Percentiles rank a stretch among this genome's conserved stretches.
These are phyloP conservation scores for Sympetrum striolatum DNA, from an alignment of 2,888 invertebrate genomes.

Conservation along the genomic window DNA sequence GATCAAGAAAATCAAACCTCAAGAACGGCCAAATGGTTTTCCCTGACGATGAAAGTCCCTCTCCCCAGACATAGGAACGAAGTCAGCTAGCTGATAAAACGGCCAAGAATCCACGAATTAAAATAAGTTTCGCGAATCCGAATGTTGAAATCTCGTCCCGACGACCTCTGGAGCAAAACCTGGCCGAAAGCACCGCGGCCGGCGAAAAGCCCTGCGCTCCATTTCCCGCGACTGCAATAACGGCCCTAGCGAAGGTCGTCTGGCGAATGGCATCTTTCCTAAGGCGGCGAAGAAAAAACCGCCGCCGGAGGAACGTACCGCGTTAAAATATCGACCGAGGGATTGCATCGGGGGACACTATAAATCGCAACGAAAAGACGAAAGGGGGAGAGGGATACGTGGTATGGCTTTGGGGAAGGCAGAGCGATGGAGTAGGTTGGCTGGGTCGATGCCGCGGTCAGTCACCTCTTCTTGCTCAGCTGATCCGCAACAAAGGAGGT, in stretches of 20 bases:
- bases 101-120: too few species aligned
- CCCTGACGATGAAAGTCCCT: too few species aligned
- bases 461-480: constrained; percentile 18
- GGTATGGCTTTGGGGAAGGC: constrained; percentile 54
- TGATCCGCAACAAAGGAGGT: constrained; percentile 27
- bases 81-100: too few species aligned
- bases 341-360: neutral
- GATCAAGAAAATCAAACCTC: too few species aligned
- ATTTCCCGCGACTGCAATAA: neutral
- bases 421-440: constrained; percentile 44
- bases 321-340: neutral
- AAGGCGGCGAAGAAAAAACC: neutral
- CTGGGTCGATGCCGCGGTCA: constrained; percentile 30
- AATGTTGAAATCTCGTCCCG: too few species aligned
- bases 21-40: too few species aligned
- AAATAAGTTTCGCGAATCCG: too few species aligned
- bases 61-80: too few species aligned
- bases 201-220: too few species aligned
- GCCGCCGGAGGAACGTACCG: neutral
- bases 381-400: constrained; percentile 49
- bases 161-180: too few species aligned
- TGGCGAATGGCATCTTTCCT: neutral
- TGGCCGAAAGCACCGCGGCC: too few species aligned
- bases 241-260: neutral
- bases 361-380: neutral